These are phyloP conservation scores for Gephyroberyx darwinii DNA, from an alignment of 2,797 vertebrate species.

Conservation along the genomic window DNA sequence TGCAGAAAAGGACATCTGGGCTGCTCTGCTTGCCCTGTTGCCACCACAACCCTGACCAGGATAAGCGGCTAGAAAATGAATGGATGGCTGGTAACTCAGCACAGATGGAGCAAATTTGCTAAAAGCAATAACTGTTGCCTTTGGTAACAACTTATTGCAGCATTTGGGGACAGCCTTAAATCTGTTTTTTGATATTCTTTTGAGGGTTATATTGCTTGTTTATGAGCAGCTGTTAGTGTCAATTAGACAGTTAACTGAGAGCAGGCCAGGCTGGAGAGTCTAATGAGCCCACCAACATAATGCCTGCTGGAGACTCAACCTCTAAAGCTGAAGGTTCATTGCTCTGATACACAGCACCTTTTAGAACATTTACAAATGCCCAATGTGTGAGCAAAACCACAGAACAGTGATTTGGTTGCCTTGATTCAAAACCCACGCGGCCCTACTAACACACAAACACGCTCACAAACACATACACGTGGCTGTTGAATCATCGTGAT, in stretches of 20 bases:
- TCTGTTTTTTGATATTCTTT: conserved; percentile 13
- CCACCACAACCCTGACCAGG: no score
- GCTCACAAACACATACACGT: conserved; percentile 27
- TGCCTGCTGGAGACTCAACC: background rate
- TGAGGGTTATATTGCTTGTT: conserved; percentile 31
- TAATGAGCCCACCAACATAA: background rate
- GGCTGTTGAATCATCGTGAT: conserved; percentile 39
- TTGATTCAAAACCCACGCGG: conserved; percentile 19
- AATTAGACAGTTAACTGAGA: conserved; percentile 1
- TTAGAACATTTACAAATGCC: background rate
- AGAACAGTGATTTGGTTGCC: conserved; percentile 1
- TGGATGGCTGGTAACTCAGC: background rate
- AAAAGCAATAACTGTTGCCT: background rate
- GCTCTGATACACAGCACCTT: background rate
- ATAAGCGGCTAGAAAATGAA: no score
- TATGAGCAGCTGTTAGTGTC: conserved; percentile 31
- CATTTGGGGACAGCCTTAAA: background rate
- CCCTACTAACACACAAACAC: conserved; percentile 2
- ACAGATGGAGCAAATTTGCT: no score
- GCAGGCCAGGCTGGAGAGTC: background rate
- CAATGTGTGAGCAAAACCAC: background rate
- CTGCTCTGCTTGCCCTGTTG: no score
- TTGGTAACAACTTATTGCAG: background rate
- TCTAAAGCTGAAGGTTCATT: background rate
- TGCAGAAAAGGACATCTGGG: no score